phyloP scores from a whole-genome alignment of 1,140 invertebrate species.

The Triops cancriformis region DNA sequence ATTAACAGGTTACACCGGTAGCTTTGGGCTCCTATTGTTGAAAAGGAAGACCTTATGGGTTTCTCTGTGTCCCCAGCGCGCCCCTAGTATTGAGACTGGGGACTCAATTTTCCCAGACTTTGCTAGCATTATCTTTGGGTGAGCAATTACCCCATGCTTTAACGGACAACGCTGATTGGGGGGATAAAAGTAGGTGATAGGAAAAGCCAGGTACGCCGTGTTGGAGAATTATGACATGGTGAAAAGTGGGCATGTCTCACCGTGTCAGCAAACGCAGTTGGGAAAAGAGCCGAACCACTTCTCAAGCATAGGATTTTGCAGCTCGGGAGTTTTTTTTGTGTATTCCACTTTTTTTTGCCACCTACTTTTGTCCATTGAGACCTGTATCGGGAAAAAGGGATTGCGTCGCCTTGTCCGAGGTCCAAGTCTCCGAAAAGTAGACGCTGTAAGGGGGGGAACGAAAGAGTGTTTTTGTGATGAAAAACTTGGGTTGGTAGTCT shows the following conservation, averaged over 20 bases:
- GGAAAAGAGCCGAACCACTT: not conserved
- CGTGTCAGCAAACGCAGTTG: not conserved
- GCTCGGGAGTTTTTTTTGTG: not conserved
- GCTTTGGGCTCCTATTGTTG: not conserved
- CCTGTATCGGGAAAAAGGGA: too few relatives aligned
- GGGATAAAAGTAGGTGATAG: not conserved
- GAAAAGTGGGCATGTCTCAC: not conserved
- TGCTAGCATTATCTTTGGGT: not conserved
- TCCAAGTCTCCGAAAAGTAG: not conserved
- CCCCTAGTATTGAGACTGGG: not conserved
- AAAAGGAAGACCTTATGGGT: not conserved
- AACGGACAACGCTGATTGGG: not conserved
- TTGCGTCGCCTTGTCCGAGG: too few relatives aligned
- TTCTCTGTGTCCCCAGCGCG: not conserved
- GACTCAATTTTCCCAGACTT: not conserved
- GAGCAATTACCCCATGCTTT: not conserved
- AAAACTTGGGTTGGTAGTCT: not conserved
- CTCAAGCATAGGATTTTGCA: not conserved
- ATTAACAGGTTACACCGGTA: constrained; percentile 6
- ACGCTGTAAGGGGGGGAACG: not conserved
- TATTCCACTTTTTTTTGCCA: too few relatives aligned
- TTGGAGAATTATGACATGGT: not conserved
- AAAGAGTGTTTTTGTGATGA: not conserved
- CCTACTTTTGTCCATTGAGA: too few relatives aligned
- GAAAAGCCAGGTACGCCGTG: not conserved